Evolutionary conservation across 2,888 invertebrate genomes (phyloP).

Genomic region (Buathra laborator): DNA sequence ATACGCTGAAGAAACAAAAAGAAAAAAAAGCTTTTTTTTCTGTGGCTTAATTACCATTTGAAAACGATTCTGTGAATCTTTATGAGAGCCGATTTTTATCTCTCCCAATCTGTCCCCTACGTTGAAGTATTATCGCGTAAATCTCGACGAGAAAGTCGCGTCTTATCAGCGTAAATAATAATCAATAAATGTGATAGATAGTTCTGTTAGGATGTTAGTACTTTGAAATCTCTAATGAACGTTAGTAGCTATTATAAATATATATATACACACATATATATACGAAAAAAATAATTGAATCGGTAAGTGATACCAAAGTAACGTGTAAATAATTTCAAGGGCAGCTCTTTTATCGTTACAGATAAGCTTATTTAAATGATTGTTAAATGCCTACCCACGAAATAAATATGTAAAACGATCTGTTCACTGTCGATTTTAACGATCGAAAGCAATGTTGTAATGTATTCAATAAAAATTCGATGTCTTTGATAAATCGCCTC

Average conservation of each 20-base stretch:
- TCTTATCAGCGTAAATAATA: conserved; percentile 62
- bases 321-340: conserved; percentile 75
- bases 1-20: not conserved
- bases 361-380: conserved; percentile 78
- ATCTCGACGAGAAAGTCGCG: conserved; percentile 42
- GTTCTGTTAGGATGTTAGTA: conserved; percentile 79
- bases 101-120: conserved; percentile 34
- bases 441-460: conserved; percentile 77
- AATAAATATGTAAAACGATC: conserved; percentile 75
- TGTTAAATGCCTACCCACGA: conserved; percentile 75
- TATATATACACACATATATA: conserved; percentile 35
- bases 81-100: conserved; percentile 22
- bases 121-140: conserved; percentile 20
- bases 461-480: conserved; percentile 80
- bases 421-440: conserved; percentile 73
- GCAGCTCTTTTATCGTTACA: conserved; percentile 79
- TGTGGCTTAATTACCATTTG: conserved; percentile 4
- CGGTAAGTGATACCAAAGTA: conserved; percentile 75
- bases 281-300: conserved; percentile 76
- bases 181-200: conserved; percentile 83
- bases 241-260: conserved; percentile 62
- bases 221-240: conserved; percentile 79
- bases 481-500: conserved; percentile 76
- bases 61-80: conserved; percentile 20
- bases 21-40: not conserved